These are phyloP conservation scores for Hedychridium roseum DNA, from an alignment of 2,888 invertebrate species.

Conservation along the genomic window DNA sequence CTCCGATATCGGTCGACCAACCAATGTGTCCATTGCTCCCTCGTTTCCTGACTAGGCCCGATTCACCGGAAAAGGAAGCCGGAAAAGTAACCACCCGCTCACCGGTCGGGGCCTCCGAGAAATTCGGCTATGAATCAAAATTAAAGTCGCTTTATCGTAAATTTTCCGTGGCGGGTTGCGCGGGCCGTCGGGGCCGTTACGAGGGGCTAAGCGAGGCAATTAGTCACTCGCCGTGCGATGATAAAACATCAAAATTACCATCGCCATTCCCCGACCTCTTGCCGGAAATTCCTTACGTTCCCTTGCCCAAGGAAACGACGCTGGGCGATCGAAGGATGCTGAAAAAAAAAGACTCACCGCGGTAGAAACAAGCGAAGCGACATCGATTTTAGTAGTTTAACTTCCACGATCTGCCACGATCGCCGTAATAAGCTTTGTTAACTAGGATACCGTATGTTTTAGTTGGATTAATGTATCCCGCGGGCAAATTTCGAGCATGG, in stretches of 20 bases:
- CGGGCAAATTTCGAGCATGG: too few species aligned
- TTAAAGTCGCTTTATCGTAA: slow-evolving; percentile 53
- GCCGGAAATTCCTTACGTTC: slow-evolving; percentile 9
- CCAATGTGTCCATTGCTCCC: too few species aligned
- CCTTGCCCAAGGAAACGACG: slow-evolving; percentile 4
- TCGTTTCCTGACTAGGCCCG: too few species aligned
- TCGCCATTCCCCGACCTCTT: slow-evolving; percentile 15
- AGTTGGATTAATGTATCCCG: too few species aligned
- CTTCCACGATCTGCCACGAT: too few species aligned
- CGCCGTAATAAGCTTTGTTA: too few species aligned
- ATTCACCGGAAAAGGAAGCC: slow-evolving; percentile 11
- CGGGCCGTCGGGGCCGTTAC: slow-evolving; percentile 11
- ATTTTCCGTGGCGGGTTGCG: slow-evolving; percentile 31
- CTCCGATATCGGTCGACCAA: too few species aligned
- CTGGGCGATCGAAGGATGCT: too few species aligned
- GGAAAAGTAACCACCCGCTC: slow-evolving; percentile 10
- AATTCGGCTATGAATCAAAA: slow-evolving; percentile 52
- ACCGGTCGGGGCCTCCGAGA: slow-evolving; percentile 10
- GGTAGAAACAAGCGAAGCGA: background rate
- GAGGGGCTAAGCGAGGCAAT: slow-evolving; percentile 47
- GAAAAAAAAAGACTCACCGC: background rate
- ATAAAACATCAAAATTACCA: slow-evolving; percentile 46
- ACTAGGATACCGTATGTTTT: too few species aligned
- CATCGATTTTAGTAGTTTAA: background rate
- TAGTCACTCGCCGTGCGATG: slow-evolving; percentile 46